Base-by-base conservation (phyloP, 2,113 vertebrate genomes). In the Rhegmatorhina hoffmannsi region DNA sequence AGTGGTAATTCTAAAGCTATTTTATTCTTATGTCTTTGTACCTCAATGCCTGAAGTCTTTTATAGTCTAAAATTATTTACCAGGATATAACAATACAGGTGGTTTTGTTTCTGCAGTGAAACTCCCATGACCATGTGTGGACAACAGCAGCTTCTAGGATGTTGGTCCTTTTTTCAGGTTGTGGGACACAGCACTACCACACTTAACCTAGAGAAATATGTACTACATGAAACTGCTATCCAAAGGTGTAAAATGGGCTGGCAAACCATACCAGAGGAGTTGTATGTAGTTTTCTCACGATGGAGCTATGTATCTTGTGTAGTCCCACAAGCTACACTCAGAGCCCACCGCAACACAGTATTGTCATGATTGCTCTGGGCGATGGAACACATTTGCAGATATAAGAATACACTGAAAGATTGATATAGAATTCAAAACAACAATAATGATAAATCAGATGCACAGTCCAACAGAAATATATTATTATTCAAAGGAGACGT, bases 281-380 rank as follows among this genome's bases (percentile, higher is more conserved):
- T 66, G 60, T 6, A 24, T 16, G 14, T 12, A 64, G 18, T 60
- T n/a, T 38, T 79, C 4, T 58, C 17, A 56, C 43, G 34, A 36
- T n/a, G 25, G 9, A 93, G 12, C 4, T 73, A 9, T 2, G 2
- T 9, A 17, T 46, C 17, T 3, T 7, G 13, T 2, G 13, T 3
- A 25, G 31, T 36, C 26, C 40, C 23, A 60, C 36, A 34, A 23
- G 17, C 18, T 12, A 33, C 5, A 44, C 3, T 10, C 6, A 3
- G 20, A 74, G 28, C 24, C 67, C 43, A 56, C 8, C 29, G 9
- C 25, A 73, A 36, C 13, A 49, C 11, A 31, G 2, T 14, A 21
- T 46, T 67, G 31, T 59, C 60, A 28, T 2, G 1, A 44, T 18
- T 68, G 24, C 13, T 68, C 47, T 74, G 23, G 20, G 38, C 44